phyloP scores from a whole-genome alignment of 2,888 invertebrate genomes.

The Eremobia ochroleuca region DNA sequence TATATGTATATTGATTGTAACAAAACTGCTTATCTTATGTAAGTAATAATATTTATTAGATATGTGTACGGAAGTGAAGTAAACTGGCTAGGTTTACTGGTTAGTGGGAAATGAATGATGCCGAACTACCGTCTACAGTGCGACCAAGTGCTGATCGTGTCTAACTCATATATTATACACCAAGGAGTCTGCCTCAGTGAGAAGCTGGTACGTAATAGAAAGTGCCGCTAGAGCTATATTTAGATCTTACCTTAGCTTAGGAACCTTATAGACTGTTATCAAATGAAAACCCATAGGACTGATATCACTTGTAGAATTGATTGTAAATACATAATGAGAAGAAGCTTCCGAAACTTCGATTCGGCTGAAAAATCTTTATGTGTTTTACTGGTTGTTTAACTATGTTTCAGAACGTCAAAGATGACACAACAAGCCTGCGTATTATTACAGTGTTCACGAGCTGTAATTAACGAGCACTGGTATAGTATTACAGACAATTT shows the following conservation, averaged over 20 bases:
- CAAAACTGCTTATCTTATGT: conserved; percentile 55
- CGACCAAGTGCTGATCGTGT: conserved; percentile 24
- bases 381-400: conserved; percentile 6
- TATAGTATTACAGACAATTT: conserved; percentile 66
- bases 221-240: conserved; percentile 61
- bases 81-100: conserved; percentile 37
- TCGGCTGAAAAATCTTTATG: background rate
- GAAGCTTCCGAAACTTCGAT: background rate
- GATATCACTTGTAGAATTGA: conserved; percentile 13
- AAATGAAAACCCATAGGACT: conserved; percentile 19
- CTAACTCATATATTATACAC: conserved; percentile 7
- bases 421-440: conserved; percentile 41
- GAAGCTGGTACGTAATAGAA: conserved; percentile 53
- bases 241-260: conserved; percentile 33
- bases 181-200: conserved; percentile 9
- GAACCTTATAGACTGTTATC: conserved; percentile 7
- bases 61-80: conserved; percentile 10
- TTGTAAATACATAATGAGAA: conserved; percentile 4
- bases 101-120: conserved; percentile 37
- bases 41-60: conserved; percentile 47
- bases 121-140: conserved; percentile 54
- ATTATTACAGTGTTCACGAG: conserved; percentile 52
- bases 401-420: conserved; percentile 22
- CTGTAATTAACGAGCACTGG: conserved; percentile 59
- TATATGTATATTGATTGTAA: conserved; percentile 48